These are phyloP conservation scores for Lagenorhynchus albirostris DNA, from an alignment of 2,113 vertebrate genomes.

Conservation along the genomic window DNA sequence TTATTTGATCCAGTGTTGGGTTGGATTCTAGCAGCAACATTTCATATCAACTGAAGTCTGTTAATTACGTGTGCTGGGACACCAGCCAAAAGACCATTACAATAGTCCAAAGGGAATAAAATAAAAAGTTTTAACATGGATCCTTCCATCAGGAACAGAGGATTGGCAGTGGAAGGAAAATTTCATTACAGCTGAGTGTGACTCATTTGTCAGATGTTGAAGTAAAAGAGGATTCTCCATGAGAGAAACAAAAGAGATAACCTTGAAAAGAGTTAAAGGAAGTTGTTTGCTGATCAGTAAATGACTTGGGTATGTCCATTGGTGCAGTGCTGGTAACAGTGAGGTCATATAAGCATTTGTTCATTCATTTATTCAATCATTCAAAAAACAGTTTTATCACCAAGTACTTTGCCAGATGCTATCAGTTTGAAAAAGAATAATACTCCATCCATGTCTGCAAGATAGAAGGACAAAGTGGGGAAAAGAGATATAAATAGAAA, in stretches of 20 bases:
- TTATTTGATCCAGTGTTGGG: conserved; percentile 52
- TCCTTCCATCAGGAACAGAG: conserved; percentile 50
- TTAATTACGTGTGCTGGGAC: conserved; percentile 33
- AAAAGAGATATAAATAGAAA: neutral
- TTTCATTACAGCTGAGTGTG: conserved; percentile 37
- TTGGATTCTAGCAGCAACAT: conserved; percentile 32
- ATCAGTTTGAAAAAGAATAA: neutral
- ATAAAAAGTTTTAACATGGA: conserved; percentile 7
- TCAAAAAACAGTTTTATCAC: neutral
- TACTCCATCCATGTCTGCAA: neutral
- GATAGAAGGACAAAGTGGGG: neutral
- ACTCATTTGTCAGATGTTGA: conserved; percentile 34
- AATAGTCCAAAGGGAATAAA: conserved; percentile 46
- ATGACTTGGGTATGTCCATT: neutral
- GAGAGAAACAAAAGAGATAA: neutral
- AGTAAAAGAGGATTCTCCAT: neutral
- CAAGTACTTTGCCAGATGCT: neutral
- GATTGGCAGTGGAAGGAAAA: conserved; percentile 18
- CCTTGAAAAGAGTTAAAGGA: neutral
- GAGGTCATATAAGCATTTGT: neutral
- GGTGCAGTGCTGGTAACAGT: neutral
- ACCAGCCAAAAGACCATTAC: conserved; percentile 52
- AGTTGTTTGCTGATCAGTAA: neutral
- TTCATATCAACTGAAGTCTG: conserved; percentile 39
- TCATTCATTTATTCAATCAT: neutral